Evolutionary conservation across 2,113 vertebrate genomes (phyloP).

Genomic region (Rhynchomys soricoides): DNA sequence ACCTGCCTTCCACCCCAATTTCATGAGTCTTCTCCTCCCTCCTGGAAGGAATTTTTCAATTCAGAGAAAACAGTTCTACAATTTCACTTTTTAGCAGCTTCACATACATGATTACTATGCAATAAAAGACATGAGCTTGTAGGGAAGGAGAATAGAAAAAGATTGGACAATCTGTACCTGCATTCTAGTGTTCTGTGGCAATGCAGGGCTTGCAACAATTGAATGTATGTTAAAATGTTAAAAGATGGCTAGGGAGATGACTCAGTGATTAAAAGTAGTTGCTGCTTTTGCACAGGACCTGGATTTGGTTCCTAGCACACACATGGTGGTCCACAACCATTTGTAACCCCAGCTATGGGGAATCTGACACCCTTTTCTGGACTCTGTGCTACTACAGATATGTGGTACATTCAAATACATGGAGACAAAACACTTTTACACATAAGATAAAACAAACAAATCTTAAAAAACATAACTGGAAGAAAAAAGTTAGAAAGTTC

Average conservation of each 20-base stretch:
- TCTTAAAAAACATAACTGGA: neutral
- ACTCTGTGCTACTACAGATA: neutral
- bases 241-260: neutral
- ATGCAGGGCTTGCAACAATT: neutral
- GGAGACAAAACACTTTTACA: neutral
- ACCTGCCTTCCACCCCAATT: neutral
- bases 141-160: neutral
- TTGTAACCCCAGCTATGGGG: neutral
- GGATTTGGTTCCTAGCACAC: neutral
- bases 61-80: neutral
- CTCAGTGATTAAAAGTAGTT: neutral
- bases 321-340: neutral
- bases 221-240: neutral
- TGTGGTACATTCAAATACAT: neutral
- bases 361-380: neutral
- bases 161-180: neutral
- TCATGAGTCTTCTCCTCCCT: neutral
- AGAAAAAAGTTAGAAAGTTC: neutral
- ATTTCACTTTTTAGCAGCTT: neutral
- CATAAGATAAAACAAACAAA: neutral
- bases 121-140: neutral
- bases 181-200: neutral
- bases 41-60: neutral
- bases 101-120: neutral
- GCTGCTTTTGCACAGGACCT: neutral